phyloP scores from a whole-genome alignment of 2,113 vertebrate genomes.

The Leuciscus idus region DNA sequence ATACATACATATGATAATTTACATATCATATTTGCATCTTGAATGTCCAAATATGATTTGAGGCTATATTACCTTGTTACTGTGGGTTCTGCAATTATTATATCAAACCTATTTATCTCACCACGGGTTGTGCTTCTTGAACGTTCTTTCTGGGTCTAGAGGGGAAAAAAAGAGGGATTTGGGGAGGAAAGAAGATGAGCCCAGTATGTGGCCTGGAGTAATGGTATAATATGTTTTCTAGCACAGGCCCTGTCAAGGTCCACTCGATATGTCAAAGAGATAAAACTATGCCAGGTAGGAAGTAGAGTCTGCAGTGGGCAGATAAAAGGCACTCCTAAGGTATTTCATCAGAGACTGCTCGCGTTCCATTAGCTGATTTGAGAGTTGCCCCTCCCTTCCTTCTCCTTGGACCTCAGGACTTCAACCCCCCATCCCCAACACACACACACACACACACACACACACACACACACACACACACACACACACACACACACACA shows the following conservation, averaged over 20 bases:
- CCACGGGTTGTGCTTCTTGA: not conserved
- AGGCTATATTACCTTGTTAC: not conserved
- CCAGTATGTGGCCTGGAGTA: conserved; percentile 27
- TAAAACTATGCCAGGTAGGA: conserved; percentile 37
- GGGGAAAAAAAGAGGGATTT: not conserved
- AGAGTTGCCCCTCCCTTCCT: not conserved
- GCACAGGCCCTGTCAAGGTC: conserved; percentile 50
- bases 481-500: no score
- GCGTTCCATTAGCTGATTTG: conserved; percentile 22
- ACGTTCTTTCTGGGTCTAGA: not conserved
- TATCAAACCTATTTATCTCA: conserved; percentile 10
- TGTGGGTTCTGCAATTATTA: not conserved
- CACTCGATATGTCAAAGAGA: conserved; percentile 57
- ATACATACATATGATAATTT: no score
- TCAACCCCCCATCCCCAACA: not conserved
- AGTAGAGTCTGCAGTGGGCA: conserved; percentile 37
- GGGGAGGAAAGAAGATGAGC: not conserved
- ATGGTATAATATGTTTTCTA: conserved; percentile 41
- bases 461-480: no score
- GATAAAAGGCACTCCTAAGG: conserved; percentile 53
- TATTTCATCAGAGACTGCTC: conserved; percentile 12
- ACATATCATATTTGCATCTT: not conserved
- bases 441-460: no score
- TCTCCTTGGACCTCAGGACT: not conserved
- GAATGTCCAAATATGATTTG: not conserved